Conservation (phyloP, 2,113 vertebrate genomes). For the Stomatorhinus ivindoensis region DNA sequence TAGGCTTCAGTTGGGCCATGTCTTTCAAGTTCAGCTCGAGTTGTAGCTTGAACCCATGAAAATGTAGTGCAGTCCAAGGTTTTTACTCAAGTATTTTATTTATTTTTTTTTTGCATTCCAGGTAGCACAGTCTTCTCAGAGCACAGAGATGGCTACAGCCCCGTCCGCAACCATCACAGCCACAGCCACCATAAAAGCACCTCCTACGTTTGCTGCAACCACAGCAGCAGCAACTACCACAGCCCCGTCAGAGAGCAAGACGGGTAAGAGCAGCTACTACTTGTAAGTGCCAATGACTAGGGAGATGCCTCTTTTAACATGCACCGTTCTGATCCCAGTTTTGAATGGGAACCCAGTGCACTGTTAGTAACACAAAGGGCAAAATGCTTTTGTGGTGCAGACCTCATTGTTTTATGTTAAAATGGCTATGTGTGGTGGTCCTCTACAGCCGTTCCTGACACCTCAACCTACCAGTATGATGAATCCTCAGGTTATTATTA, state of each 20-base stretch:
- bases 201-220: conserved; percentile 28
- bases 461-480: conserved; percentile 91
- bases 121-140: conserved; percentile 37
- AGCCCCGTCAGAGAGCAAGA: conserved; percentile 10
- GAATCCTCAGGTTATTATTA: conserved; percentile 97
- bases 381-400: background rate
- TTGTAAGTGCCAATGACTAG: background rate
- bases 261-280: conserved; percentile 15
- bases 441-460: conserved; percentile 77
- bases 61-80: background rate
- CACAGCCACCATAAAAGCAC: conserved; percentile 20
- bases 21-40: background rate
- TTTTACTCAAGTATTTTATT: background rate
- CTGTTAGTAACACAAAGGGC: background rate
- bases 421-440: background rate
- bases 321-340: background rate
- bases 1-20: background rate
- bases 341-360: background rate
- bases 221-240: conserved; percentile 32
- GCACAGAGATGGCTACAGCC: conserved; percentile 7
- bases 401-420: background rate
- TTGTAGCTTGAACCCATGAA: background rate
- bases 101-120: conserved; percentile 24
- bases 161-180: conserved; percentile 25
- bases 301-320: background rate